Evolutionary conservation across 2,113 vertebrate species (phyloP).

Genomic region (Grus americana): DNA sequence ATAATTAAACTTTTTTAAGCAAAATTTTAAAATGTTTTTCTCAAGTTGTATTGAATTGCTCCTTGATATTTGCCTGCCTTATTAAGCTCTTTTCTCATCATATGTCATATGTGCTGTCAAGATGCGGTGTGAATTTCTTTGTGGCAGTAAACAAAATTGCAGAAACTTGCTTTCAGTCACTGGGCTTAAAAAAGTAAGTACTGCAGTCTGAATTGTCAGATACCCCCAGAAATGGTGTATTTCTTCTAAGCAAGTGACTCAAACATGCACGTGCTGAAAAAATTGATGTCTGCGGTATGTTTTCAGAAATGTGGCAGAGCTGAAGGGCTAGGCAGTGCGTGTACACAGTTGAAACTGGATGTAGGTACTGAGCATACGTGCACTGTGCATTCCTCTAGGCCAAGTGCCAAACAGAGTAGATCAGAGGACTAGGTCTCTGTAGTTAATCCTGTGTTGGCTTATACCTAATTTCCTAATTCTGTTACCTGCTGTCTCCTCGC

Average conservation of each 20-base stretch:
- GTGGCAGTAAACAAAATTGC: not conserved
- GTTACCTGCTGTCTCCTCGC: not conserved
- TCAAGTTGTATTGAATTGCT: not conserved
- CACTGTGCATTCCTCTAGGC: not conserved
- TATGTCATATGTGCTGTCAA: not conserved
- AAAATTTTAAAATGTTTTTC: not conserved
- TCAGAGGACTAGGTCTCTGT: not conserved
- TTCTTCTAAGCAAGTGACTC: not conserved
- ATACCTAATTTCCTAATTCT: not conserved
- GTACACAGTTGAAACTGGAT: not conserved
- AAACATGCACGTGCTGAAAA: not conserved
- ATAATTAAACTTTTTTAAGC: not conserved
- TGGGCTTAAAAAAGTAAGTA: not conserved
- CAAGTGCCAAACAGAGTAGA: not conserved
- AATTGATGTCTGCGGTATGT: not conserved
- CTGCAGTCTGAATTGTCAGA: not conserved
- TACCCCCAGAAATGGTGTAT: not conserved
- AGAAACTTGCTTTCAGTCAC: not conserved
- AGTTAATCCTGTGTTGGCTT: not conserved
- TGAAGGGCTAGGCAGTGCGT: not conserved
- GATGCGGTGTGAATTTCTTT: not conserved
- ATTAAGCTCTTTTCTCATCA: not conserved
- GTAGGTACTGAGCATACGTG: rapidly evolving
- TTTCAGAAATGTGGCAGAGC: not conserved
- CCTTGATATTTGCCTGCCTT: not conserved